Evolutionary conservation across 2,888 invertebrate genomes (phyloP).

Genomic region (Chironomus riparius): DNA sequence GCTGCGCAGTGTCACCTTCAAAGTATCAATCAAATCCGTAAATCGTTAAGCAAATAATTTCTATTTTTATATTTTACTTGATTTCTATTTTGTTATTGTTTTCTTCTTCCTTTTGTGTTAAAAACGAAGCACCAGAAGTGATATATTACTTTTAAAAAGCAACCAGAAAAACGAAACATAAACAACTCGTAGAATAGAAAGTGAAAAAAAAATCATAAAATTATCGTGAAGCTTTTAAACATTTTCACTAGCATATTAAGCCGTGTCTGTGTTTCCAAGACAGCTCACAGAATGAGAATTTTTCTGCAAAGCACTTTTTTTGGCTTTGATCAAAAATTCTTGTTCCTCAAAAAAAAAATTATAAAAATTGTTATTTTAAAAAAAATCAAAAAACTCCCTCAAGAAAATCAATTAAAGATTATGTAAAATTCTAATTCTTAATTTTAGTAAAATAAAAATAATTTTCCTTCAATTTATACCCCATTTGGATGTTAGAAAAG

Average conservation of each 20-base stretch:
- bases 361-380: neutral
- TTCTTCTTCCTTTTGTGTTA: neutral
- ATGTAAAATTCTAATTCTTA: neutral
- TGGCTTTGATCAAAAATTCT: neutral
- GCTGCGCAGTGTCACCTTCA: neutral
- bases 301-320: neutral
- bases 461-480: conserved; percentile 22
- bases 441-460: neutral
- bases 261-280: neutral
- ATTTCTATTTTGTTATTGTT: neutral
- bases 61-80: neutral
- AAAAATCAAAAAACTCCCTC: conserved; percentile 13
- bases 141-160: neutral
- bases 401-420: neutral
- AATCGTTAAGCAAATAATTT: neutral
- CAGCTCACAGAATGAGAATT: neutral
- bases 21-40: neutral
- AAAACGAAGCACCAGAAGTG: conserved; percentile 22
- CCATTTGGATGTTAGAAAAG: neutral
- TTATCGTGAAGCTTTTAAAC: neutral
- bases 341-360: neutral
- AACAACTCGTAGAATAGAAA: neutral
- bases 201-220: neutral
- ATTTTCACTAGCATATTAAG: neutral
- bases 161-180: conserved; percentile 3